Base-by-base conservation (phyloP, 2,797 vertebrate genomes). In the Myripristis murdjan region DNA sequence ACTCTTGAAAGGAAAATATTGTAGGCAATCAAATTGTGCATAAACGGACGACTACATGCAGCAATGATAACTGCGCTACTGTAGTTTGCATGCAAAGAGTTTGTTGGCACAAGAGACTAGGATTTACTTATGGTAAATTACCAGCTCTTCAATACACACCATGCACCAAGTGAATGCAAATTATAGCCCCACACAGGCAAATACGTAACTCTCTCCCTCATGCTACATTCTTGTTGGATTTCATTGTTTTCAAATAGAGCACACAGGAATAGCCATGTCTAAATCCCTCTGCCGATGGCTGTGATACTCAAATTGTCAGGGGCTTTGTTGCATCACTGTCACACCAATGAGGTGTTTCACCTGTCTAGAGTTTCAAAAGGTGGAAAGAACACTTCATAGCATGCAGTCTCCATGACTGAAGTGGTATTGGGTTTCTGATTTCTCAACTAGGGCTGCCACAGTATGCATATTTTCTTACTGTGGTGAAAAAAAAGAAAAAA, bases 181-280 rank as follows among this genome's bases (percentile, higher is more conserved):
- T 31, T 16, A 46, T 39, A 49, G 67, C 20, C 20, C 39, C 43
- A 57, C 16, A 51, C 2, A 57, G 5, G 4, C 2, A 26, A n/a
- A 61, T 35, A 18, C 12, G 26, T 5, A 64, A 64, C 10, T 26
- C 46, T 46, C 2, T 16, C 39, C 71, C 56, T 66, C 46, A 47
- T 33, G 63, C 70, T 70, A 37, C 54, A 61, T 33, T 75, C 66
- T 67, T 49, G 58, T 57, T 71, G 47, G 56, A 65, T 83, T 72
- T 83, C 70, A 70, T 74, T 72, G 81, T 81, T 85, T 76, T 75
- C 52, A 70, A 77, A 71, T 73, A 74, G 72, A 82, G 61, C 26
- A 75, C 53, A 87, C 89, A 83, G 72, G 59, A 88, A 89, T 83
- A 88, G 76, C 74, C 37, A 69, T 57, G 52, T 61, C 65, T 71